Conservation (phyloP, 2,113 vertebrate genomes). For the Oceanites oceanicus region DNA sequence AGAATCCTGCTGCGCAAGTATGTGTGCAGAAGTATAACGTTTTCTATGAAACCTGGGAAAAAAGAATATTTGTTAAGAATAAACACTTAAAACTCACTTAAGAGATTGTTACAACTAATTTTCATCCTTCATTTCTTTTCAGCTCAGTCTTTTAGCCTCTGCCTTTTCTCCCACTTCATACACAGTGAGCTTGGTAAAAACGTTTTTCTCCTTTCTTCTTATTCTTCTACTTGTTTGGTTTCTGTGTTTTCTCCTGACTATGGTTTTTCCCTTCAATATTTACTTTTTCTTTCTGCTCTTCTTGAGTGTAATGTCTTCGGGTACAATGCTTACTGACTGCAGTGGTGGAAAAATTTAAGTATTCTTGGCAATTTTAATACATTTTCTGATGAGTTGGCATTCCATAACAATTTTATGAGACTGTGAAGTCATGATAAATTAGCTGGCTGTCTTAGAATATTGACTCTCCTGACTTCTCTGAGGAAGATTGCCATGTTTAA, state of each 20-base stretch:
- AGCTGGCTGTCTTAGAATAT: background rate
- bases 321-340: background rate
- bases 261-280: background rate
- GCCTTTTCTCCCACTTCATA: background rate
- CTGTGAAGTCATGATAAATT: slow-evolving; percentile 26
- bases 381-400: background rate
- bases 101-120: background rate
- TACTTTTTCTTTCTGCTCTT: background rate
- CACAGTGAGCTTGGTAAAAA: background rate
- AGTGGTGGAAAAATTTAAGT: background rate
- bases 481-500: background rate
- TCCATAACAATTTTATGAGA: background rate
- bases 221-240: background rate
- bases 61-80: background rate
- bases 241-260: background rate
- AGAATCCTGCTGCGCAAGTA: background rate
- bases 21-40: background rate
- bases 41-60: background rate
- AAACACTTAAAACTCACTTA: background rate
- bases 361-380: background rate
- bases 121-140: background rate
- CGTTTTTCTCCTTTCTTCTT: background rate
- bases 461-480: background rate
- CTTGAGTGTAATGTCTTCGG: background rate
- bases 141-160: background rate